These are phyloP conservation scores for Platysteira castanea DNA, from an alignment of 2,113 vertebrate genomes.

Conservation along the genomic window DNA sequence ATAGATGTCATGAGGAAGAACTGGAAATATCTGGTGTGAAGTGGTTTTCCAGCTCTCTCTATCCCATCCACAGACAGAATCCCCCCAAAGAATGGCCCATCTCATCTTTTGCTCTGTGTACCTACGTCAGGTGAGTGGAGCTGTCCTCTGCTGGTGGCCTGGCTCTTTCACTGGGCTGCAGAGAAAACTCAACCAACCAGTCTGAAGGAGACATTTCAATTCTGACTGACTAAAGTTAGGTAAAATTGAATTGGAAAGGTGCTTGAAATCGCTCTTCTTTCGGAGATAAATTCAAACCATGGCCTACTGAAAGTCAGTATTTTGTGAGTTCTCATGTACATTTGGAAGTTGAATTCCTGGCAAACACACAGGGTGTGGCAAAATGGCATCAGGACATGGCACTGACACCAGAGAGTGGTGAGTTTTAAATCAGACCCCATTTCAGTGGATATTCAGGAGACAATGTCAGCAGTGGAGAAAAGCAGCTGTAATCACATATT, in stretches of 20 bases:
- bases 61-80: background rate
- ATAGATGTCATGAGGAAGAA: background rate
- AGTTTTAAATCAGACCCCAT: background rate
- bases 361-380: background rate
- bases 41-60: background rate
- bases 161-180: background rate
- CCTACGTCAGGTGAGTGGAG: background rate
- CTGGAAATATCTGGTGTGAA: background rate
- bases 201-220: background rate
- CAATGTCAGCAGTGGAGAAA: background rate
- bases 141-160: background rate
- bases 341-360: background rate
- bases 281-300: background rate
- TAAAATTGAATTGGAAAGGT: background rate
- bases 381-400: background rate
- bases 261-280: background rate
- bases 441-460: background rate
- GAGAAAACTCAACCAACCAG: background rate
- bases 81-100: background rate
- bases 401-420: background rate
- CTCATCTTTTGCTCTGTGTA: background rate
- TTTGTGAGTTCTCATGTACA: background rate
- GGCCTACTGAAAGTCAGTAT: background rate
- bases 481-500: background rate
- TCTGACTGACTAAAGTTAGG: background rate